Evolutionary conservation across 2,888 invertebrate species (phyloP).

Genomic region (Tetropium fuscum): DNA sequence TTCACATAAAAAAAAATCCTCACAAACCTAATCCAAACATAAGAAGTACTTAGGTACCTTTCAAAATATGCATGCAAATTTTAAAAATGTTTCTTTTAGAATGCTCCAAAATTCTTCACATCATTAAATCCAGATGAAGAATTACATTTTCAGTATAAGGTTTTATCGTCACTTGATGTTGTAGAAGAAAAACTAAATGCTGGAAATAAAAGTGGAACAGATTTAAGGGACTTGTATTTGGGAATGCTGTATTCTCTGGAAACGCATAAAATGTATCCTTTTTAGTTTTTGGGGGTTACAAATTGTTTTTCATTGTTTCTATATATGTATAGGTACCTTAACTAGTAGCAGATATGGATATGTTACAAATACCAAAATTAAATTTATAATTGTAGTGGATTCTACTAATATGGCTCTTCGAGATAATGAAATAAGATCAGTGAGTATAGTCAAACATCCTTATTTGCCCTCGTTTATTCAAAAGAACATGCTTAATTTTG

Average conservation of each 20-base stretch:
- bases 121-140: conserved; percentile 84
- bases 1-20: too few species aligned
- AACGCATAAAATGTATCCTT: conserved; percentile 91
- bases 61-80: too few species aligned
- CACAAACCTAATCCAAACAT: too few species aligned
- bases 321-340: too few species aligned
- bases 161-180: conserved; percentile 91
- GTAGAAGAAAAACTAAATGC: conserved; percentile 85
- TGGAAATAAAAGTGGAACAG: conserved; percentile 74
- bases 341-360: conserved; percentile 89
- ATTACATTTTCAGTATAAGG: conserved; percentile 91
- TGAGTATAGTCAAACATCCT: conserved; percentile 64
- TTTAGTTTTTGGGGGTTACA: too few species aligned
- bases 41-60: too few species aligned
- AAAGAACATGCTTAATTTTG: too few species aligned
- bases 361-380: conserved; percentile 96
- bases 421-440: conserved; percentile 94
- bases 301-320: too few species aligned
- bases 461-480: too few species aligned
- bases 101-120: conserved; percentile 90
- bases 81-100: conserved; percentile 75
- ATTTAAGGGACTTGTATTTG: conserved; percentile 89
- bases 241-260: conserved; percentile 94
- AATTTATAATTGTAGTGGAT: conserved; percentile 93
- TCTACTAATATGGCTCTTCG: conserved; percentile 88